Conservation (phyloP, 2,888 invertebrate genomes). For the Rhagonycha fulva region DNA sequence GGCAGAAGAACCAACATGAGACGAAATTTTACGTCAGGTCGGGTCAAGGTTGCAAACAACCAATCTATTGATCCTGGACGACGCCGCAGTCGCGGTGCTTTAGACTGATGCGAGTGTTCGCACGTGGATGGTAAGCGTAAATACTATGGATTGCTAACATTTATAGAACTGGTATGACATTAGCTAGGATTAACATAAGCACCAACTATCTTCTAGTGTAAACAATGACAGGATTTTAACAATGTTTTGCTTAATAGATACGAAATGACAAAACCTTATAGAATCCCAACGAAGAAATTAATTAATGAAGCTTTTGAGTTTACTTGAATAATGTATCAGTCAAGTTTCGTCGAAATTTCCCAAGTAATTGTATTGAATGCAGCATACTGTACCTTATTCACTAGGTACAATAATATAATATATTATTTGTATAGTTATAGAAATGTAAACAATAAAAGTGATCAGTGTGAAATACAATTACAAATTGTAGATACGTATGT, state of each 20-base stretch:
- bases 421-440: too few species aligned
- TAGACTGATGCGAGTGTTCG: constrained; percentile 29
- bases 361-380: not conserved
- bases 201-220: not conserved
- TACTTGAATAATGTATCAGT: not conserved
- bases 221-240: not conserved
- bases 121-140: constrained; percentile 38
- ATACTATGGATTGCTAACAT: constrained; percentile 15
- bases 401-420: not conserved
- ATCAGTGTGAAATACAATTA: too few species aligned
- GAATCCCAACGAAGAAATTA: not conserved
- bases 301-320: not conserved
- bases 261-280: not conserved
- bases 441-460: too few species aligned
- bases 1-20: constrained; percentile 19
- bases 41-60: constrained; percentile 51
- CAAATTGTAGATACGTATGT: too few species aligned
- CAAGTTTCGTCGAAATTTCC: not conserved
- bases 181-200: not conserved
- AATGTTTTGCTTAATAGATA: not conserved
- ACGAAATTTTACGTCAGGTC: constrained; percentile 49
- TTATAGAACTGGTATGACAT: not conserved
- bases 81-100: constrained; percentile 36
- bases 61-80: constrained; percentile 51
- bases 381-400: not conserved